A percentile compares a stretch with the other conserved stretches of the same genome.
phyloP scores from a whole-genome alignment of 2,797 vertebrate genomes.

The Enteromius unitaeniatus region DNA sequence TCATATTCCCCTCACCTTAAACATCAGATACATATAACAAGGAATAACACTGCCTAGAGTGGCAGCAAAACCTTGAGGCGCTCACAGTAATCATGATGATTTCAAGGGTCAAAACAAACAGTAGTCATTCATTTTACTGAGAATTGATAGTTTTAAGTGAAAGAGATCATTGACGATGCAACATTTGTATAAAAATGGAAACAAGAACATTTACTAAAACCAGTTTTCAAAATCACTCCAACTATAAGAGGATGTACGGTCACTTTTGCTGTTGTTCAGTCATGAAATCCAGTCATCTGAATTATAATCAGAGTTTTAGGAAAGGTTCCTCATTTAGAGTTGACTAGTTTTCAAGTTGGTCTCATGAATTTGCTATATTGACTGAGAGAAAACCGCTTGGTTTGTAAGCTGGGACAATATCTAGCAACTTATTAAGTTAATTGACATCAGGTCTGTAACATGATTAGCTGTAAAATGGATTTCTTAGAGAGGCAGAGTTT shows the following conservation, averaged over 20 bases:
- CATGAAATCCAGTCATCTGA: neutral
- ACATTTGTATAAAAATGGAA: neutral
- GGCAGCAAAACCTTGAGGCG: neutral
- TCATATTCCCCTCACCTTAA: slow-evolving; percentile 13
- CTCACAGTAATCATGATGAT: neutral
- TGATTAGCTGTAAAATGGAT: no score
- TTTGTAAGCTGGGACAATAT: neutral
- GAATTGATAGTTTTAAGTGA: neutral
- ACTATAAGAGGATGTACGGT: neutral
- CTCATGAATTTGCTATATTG: neutral
- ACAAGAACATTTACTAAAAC: neutral
- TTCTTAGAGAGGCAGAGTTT: no score
- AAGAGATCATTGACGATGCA: neutral
- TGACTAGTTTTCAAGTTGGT: neutral
- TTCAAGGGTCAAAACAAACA: neutral
- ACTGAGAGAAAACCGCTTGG: neutral
- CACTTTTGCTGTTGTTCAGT: neutral
- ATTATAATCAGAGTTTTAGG: neutral
- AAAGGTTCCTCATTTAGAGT: neutral
- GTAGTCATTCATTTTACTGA: neutral
- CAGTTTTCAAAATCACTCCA: neutral
- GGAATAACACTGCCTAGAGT: neutral
- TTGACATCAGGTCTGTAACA: no score
- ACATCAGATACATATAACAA: slow-evolving; percentile 9
- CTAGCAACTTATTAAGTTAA: no score